Base-by-base conservation (phyloP, 2,113 vertebrate species). In the Larimichthys crocea region DNA sequence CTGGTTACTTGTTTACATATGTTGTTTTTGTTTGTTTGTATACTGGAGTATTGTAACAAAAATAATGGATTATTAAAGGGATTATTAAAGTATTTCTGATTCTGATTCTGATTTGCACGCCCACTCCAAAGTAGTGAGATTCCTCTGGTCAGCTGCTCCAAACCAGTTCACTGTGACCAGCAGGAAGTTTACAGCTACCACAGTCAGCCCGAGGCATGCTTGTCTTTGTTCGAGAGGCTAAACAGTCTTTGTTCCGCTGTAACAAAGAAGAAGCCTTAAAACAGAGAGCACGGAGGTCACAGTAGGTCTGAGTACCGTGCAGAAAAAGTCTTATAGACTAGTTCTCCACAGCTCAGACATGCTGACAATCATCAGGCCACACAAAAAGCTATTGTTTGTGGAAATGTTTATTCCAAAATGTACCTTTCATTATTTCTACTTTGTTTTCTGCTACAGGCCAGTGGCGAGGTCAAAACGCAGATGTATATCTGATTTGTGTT, bases 401-500 rank as follows among this genome's bases (percentile, higher is more conserved):
- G 12, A 79, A 77, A 83, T 86, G 85, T 89, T 86, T 90, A 84
- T 83, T 86, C 35, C 53, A 77, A 31, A 85, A 91, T 57, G 7
- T 53, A 90, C 74, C 48, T 89, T 83, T 84, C 56, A 83, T 88
- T 76, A 82, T 80, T 87, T 57, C 62, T 35, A 42, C 83, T 90
- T 79, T 68, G 66, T 85, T 81, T 87, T 80, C 74, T 64, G 71
- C 78, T 74, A 42, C 64, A 48, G 80, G 88, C 55, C 67, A 75
- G 26, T 29, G n/a, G 70, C 2, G 0, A 74, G 84, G 78, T 88
- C 86, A 86, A 50, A 76, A 63, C 65, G 4, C 87, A 93, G 79
- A 88, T 88, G 77, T 69, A 82, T 86, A 83, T 89, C 86, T 71
- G 76, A 80, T 75, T 66, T 87, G 83, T 86, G 81, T 86, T 91